Evolutionary conservation across 2,797 vertebrate species (phyloP).

Genomic region (Chelmon rostratus): DNA sequence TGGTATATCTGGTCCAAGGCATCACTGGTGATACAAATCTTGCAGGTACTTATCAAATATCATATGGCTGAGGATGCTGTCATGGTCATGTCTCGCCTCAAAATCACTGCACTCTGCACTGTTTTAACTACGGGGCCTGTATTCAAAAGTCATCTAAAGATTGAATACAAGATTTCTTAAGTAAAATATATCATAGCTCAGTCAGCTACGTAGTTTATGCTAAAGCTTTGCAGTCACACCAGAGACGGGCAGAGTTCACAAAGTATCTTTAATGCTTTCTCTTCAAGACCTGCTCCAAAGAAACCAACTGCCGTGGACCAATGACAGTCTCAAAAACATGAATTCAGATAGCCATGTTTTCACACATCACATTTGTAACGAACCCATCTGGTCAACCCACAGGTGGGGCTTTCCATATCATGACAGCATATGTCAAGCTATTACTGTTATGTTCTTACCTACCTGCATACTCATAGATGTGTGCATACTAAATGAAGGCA

Average conservation of each 20-base stretch:
- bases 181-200: not conserved
- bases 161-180: slow-evolving; percentile 2
- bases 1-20: slow-evolving; percentile 44
- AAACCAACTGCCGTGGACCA: no score
- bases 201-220: not conserved
- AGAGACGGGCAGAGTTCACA: not conserved
- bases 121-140: not conserved
- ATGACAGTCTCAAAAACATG: no score
- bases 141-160: not conserved
- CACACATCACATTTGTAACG: no score
- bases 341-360: no score
- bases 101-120: not conserved
- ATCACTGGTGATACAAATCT: slow-evolving; percentile 38
- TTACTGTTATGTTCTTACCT: no score
- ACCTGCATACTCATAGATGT: no score
- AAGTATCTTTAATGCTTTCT: not conserved
- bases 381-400: no score
- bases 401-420: no score
- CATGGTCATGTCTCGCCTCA: not conserved
- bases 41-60: slow-evolving; percentile 48
- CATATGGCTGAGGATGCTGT: slow-evolving; percentile 14
- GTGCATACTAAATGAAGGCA: no score
- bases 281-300: not conserved
- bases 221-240: not conserved
- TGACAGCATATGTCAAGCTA: no score